Base-by-base conservation (phyloP, 1,140 invertebrate species). In the Trachymyrmex septentrionalis region DNA sequence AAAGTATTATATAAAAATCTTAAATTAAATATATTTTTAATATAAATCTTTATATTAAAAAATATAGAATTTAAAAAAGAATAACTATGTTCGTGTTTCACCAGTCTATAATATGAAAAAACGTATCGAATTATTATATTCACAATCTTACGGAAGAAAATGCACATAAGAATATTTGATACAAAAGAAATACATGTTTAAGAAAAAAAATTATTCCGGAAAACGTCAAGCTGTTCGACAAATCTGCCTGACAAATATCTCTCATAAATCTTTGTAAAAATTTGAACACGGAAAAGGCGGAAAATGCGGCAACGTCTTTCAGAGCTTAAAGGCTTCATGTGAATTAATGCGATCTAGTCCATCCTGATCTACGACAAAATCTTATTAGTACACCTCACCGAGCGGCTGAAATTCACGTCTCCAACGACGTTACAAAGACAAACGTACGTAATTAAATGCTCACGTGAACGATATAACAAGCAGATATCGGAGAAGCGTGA, bases 281-380 rank as follows among this genome's bases (percentile, higher is more conserved):
- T 82, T 82, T 61, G 53, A 75, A 50, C 80, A 27, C n/a, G 38
- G 21, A 44, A 27, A 72, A 73, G 67, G 53, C 30, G 69, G 69
- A 75, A 84, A 61, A 82, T 82, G 55, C 53, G 55, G 55, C 67
- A 34, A 12, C 55, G 55, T 84, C 80, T 84, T 84, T 75, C 38
- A 21, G 27, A 4, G 55, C 55, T 73, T 73, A 63, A 27, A 24
- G 44, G 69, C 64, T 84, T 73, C 38, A 21, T 55, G 69, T 84
- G 69, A 84, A 73, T 84, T 84, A 84, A 84, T 73, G 67, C 38
- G 80, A 73, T 84, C 80, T 57, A 67, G 55, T 84, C 69, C 27
- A 84, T 84, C 69, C 69, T 73, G 69, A 84, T 84, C 80, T 73
- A 82, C 55, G 80, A 82, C 66, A 73, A 84, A 84, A 84, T 84